Base-by-base conservation (phyloP, 2,113 vertebrate genomes). In the Dissostichus mawsoni region DNA sequence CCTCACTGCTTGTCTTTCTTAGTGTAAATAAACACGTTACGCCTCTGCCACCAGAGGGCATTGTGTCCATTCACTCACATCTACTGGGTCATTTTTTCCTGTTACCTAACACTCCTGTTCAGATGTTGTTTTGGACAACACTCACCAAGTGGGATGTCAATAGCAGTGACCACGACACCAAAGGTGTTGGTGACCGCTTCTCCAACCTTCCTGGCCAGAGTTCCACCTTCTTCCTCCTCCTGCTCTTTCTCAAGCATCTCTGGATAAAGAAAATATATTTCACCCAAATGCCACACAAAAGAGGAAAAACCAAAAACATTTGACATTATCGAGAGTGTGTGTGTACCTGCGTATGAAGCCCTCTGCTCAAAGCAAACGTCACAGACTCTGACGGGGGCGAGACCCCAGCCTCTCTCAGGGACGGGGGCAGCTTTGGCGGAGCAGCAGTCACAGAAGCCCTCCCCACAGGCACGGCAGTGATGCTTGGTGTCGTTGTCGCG, bases 401-500 rank as follows among this genome's bases (percentile, higher is more conserved):
- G 96, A 36, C 98, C 98, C 98, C 98, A 99, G 89, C 98, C 98
- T 88, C 96, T 94, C 93, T 99, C 98, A 0, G 98, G 97, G 70
- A 99, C 98, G 0, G 98, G 96, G 2, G 95, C 95, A 20, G 94
- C 96, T 94, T 96, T 98, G 74, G 98, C 96, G 16, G 98, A 99
- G 70, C 98, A 99, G 90, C 93, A 90, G 56, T 99, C 97, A 53
- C 98, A 99, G 94, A 99, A 99, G 48, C 98, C 98, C 87, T 99
- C 98, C 78, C 98, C 98, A 14, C 98, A 99, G 90, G 97, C 97
- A 88, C 98, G 96, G 92, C 98, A 99, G 93, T 99, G 98, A 87
- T 99, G 98, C 91, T 99, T 99, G 29, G 97, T 98, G 93, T 99
- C 97, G 0, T 98, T 99, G 69, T 99, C 98, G 93, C 98, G 96